Conservation (phyloP, 1,140 invertebrate genomes). For the Gonatopus flavifemur region DNA sequence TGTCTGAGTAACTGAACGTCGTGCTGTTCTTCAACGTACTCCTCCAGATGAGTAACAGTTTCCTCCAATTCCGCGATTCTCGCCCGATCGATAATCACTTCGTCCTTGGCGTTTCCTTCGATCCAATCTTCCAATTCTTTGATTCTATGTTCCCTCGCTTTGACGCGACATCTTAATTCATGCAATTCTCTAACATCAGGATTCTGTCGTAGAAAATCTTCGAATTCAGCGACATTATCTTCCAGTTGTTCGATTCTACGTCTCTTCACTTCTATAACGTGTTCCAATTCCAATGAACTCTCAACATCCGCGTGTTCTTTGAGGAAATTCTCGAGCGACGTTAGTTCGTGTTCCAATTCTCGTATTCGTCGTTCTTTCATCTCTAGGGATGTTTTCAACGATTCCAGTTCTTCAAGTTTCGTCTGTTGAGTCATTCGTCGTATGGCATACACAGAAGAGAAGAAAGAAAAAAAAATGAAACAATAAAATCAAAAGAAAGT, state of each 20-base stretch:
- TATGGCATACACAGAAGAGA: no score
- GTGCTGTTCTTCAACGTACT: constrained; percentile 48
- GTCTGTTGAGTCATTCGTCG: no score
- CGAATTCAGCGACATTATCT: constrained; percentile 55
- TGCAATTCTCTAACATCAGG: constrained; percentile 47
- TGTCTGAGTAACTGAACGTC: constrained; percentile 45
- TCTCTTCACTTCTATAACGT: constrained; percentile 60
- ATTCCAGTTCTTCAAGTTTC: constrained; percentile 52
- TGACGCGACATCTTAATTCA: constrained; percentile 35
- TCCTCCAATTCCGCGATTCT: constrained; percentile 46
- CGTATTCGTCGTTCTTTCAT: constrained; percentile 60
- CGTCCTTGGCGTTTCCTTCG: constrained; percentile 32
- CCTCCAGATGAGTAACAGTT: constrained; percentile 47
- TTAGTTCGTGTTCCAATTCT: constrained; percentile 61
- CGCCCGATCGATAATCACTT: constrained; percentile 34
- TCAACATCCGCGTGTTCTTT: constrained; percentile 61
- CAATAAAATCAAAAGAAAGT: no score
- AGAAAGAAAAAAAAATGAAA: no score
- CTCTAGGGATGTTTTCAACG: constrained; percentile 56
- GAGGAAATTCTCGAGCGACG: constrained; percentile 59
- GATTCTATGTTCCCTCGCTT: constrained; percentile 29
- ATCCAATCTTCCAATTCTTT: constrained; percentile 45
- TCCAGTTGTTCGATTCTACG: constrained; percentile 78
- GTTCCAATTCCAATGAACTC: constrained; percentile 67
- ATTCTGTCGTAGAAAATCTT: constrained; percentile 47